These are phyloP conservation scores for Dioctria rufipes DNA, from an alignment of 2,888 invertebrate genomes.

Conservation along the genomic window DNA sequence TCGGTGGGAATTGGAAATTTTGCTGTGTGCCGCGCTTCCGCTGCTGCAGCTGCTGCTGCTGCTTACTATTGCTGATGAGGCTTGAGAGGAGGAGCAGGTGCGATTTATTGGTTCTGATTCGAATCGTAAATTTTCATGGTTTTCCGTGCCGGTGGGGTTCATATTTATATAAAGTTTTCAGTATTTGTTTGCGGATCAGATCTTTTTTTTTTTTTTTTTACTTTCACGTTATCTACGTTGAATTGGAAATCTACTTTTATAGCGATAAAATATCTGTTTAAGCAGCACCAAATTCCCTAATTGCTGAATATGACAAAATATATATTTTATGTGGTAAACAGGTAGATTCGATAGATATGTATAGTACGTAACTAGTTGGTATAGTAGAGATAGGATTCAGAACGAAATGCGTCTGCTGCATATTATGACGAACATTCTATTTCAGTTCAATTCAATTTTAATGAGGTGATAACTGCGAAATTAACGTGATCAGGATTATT, in stretches of 20 bases:
- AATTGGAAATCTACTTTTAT: not conserved
- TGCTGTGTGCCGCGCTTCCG: not conserved
- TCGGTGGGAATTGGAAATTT: not conserved
- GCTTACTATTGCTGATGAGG: not conserved
- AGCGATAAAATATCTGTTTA: conserved; percentile 39
- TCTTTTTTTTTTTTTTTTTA: not conserved
- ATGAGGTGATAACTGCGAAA: not conserved
- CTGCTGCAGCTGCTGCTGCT: not conserved
- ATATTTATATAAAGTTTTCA: conserved; percentile 2
- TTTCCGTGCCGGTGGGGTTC: conserved; percentile 4
- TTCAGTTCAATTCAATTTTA: not conserved
- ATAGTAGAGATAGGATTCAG: not conserved
- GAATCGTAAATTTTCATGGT: conserved; percentile 43
- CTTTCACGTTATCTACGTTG: not conserved
- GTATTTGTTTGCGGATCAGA: conserved; percentile 29
- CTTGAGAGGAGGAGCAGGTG: conserved; percentile 24
- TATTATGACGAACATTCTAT: not conserved
- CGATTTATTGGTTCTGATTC: conserved; percentile 47
- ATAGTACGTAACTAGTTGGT: not conserved
- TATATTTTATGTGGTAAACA: too few species aligned
- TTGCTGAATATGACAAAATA: conserved; percentile 16
- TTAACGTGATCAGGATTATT: not conserved
- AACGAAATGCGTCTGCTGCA: not conserved
- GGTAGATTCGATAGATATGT: too few species aligned
- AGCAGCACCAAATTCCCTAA: conserved; percentile 26